phyloP scores from a whole-genome alignment of 2,113 vertebrate genomes.

The Heteronetta atricapilla region DNA sequence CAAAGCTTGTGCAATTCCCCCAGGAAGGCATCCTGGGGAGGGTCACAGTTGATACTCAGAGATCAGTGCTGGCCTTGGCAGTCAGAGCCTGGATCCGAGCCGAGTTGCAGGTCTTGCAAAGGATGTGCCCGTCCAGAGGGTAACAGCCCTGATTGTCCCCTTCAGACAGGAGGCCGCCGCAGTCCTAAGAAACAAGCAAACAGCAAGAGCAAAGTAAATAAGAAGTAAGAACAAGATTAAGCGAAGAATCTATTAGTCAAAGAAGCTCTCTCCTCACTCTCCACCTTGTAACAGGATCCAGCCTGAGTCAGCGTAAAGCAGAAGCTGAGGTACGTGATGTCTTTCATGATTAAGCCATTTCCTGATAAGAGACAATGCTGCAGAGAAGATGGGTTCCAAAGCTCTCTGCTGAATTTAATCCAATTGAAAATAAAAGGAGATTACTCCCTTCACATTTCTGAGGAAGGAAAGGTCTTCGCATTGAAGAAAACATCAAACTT shows the following conservation, averaged over 20 bases:
- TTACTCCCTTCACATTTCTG: slow-evolving; percentile 10
- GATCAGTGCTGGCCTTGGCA: slow-evolving; percentile 97
- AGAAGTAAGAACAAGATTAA: neutral
- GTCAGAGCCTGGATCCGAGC: slow-evolving; percentile 93
- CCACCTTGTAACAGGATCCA: slow-evolving; percentile 17
- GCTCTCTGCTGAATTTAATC: slow-evolving; percentile 17
- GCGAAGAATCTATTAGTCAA: neutral
- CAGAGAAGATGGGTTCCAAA: neutral
- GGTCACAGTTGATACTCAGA: slow-evolving; percentile 79
- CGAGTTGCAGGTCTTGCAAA: slow-evolving; percentile 97
- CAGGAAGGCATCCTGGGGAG: neutral
- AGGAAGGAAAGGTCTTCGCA: neutral
- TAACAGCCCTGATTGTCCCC: slow-evolving; percentile 98
- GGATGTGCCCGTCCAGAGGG: slow-evolving; percentile 95
- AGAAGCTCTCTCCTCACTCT: neutral
- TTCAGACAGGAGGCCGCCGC: slow-evolving; percentile 92
- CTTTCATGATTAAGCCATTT: slow-evolving; percentile 15
- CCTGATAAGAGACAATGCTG: slow-evolving; percentile 31
- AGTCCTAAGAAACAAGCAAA: slow-evolving; percentile 82
- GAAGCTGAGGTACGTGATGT: slow-evolving; percentile 7
- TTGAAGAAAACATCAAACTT: slow-evolving; percentile 1
- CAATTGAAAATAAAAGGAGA: slow-evolving; percentile 42
- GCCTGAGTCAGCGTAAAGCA: neutral
- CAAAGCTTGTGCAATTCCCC: slow-evolving; percentile 48
- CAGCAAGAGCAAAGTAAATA: neutral